These are phyloP conservation scores for Epizoanthus ramosus DNA, from an alignment of 92 coral and sea anemone genomes.

Conservation along the genomic window DNA sequence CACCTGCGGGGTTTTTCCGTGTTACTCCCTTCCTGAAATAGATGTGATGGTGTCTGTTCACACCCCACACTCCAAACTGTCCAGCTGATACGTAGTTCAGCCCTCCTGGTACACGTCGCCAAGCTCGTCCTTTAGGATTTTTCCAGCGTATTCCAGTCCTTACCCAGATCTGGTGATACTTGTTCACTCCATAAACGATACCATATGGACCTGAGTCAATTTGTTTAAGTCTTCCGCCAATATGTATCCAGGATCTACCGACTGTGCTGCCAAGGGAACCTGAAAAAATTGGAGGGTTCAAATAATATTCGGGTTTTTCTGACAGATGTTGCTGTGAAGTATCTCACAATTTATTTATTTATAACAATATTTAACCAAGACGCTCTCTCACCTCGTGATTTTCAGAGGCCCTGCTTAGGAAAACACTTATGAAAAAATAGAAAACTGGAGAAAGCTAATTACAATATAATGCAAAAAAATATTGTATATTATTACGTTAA, in stretches of 20 bases:
- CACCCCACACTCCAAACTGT: slow-evolving; percentile 41
- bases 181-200: slow-evolving; percentile 31
- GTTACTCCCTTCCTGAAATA: slow-evolving; percentile 41
- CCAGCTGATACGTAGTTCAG: slow-evolving; percentile 31
- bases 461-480: too few relatives aligned
- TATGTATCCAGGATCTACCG: slow-evolving; percentile 17
- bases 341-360: too few relatives aligned
- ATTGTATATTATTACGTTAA: too few relatives aligned
- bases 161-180: background rate
- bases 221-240: slow-evolving; percentile 32
- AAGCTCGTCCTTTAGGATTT: slow-evolving; percentile 18
- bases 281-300: background rate
- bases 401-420: too few relatives aligned
- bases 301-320: too few relatives aligned
- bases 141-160: slow-evolving; percentile 37
- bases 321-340: too few relatives aligned
- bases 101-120: slow-evolving; percentile 34
- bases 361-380: too few relatives aligned
- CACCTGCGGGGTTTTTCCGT: slow-evolving; percentile 14
- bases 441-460: too few relatives aligned
- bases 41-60: slow-evolving; percentile 21
- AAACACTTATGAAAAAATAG: too few relatives aligned
- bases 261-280: slow-evolving; percentile 11
- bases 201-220: slow-evolving; percentile 49
- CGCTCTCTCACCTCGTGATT: too few relatives aligned